Conservation (phyloP, 2,113 vertebrate genomes). For the Corapipo altera region DNA sequence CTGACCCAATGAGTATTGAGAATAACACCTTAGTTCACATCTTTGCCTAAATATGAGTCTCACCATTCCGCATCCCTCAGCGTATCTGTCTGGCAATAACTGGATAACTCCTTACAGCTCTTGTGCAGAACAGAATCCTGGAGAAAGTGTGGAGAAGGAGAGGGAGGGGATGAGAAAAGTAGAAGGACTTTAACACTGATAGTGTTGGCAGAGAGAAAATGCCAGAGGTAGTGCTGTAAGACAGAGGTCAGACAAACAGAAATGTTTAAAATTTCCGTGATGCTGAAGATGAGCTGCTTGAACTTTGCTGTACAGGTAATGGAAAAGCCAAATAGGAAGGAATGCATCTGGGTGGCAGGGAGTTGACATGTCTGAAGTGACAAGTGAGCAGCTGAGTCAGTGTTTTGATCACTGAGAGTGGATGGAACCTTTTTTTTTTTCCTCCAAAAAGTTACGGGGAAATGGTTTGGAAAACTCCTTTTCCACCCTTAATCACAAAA, state of each 20-base stretch:
- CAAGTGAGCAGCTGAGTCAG: neutral
- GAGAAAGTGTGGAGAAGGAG: neutral
- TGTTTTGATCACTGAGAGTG: neutral
- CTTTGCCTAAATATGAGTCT: neutral
- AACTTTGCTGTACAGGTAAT: neutral
- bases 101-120: neutral
- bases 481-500: neutral
- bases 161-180: neutral
- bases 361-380: neutral
- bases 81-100: accelerated
- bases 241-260: neutral
- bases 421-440: neutral
- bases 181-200: neutral
- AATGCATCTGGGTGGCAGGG: neutral
- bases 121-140: neutral
- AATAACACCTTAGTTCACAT: neutral
- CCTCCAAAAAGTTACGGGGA: neutral
- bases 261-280: neutral
- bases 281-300: neutral
- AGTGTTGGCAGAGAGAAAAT: neutral
- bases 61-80: neutral
- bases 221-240: neutral
- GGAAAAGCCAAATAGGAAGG: neutral
- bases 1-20: neutral
- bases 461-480: neutral